These are phyloP conservation scores for Lasiurus borealis DNA, from an alignment of 2,113 vertebrate genomes.

Conservation along the genomic window DNA sequence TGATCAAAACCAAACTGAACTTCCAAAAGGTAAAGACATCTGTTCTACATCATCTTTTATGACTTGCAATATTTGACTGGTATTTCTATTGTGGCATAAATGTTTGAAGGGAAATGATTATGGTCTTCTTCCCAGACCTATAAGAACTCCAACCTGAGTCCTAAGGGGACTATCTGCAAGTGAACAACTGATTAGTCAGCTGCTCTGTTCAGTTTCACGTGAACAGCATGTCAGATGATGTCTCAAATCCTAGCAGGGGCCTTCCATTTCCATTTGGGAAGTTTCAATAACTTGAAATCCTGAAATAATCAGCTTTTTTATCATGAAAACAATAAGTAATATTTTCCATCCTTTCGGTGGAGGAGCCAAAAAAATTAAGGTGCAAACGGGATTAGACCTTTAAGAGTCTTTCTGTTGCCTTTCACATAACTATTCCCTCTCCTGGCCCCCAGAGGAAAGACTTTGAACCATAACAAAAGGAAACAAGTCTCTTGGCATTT, in stretches of 20 bases:
- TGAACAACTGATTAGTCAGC: conserved; percentile 76
- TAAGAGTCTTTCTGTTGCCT: neutral
- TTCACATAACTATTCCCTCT: neutral
- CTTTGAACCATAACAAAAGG: neutral
- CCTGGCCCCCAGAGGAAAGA: neutral
- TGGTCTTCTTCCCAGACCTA: conserved; percentile 77
- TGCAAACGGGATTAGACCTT: conserved; percentile 50
- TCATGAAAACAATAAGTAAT: conserved; percentile 45
- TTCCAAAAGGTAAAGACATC: conserved; percentile 74
- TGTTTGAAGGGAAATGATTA: conserved; percentile 51
- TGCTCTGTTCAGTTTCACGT: conserved; percentile 42
- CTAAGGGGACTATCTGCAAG: conserved; percentile 74
- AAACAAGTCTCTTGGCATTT: neutral
- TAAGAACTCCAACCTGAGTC: conserved; percentile 57
- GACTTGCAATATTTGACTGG: conserved; percentile 76
- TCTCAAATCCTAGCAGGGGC: conserved; percentile 2
- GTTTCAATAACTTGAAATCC: conserved; percentile 51
- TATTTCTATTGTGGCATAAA: conserved; percentile 76
- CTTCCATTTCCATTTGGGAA: conserved; percentile 49
- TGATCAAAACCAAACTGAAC: conserved; percentile 63
- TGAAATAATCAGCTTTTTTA: conserved; percentile 40
- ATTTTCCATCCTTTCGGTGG: conserved; percentile 46
- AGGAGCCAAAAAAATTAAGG: conserved; percentile 59
- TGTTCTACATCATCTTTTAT: conserved; percentile 87
- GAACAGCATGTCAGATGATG: conserved; percentile 7